phyloP scores from a whole-genome alignment of 1,140 invertebrate species.

The Condylostylus longicornis region DNA sequence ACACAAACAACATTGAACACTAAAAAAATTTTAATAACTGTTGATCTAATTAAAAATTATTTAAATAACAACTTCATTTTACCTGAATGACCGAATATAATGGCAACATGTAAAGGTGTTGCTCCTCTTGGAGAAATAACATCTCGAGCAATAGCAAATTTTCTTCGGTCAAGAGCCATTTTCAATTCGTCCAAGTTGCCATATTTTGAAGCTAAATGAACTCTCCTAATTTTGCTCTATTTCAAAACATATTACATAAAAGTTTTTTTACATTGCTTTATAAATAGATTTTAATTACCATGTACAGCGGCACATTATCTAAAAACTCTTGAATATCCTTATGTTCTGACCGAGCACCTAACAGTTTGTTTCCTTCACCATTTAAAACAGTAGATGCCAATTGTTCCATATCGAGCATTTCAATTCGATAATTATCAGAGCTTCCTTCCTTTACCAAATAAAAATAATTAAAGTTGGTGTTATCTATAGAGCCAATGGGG shows the following conservation, averaged over 20 bases:
- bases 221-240: constrained; percentile 77
- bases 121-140: constrained; percentile 65
- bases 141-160: constrained; percentile 77
- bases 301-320: constrained; percentile 76
- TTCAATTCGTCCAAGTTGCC: constrained; percentile 74
- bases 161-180: constrained; percentile 71
- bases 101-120: constrained; percentile 83
- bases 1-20: too few species aligned
- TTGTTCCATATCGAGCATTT: constrained; percentile 79
- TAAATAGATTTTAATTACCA: constrained; percentile 42
- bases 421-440: too few species aligned
- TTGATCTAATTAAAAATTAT: too few species aligned
- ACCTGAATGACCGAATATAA: constrained; percentile 61
- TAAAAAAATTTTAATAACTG: too few species aligned
- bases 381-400: constrained; percentile 74
- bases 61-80: too few species aligned
- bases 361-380: constrained; percentile 64
- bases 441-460: too few species aligned
- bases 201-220: constrained; percentile 71
- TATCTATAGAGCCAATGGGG: too few species aligned
- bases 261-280: not conserved
- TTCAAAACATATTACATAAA: constrained; percentile 1
- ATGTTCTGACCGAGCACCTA: constrained; percentile 56
- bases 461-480: too few species aligned
- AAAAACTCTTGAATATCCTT: constrained; percentile 77